phyloP scores from a whole-genome alignment of 2,797 vertebrate species.

The Passerculus sandwichensis region DNA sequence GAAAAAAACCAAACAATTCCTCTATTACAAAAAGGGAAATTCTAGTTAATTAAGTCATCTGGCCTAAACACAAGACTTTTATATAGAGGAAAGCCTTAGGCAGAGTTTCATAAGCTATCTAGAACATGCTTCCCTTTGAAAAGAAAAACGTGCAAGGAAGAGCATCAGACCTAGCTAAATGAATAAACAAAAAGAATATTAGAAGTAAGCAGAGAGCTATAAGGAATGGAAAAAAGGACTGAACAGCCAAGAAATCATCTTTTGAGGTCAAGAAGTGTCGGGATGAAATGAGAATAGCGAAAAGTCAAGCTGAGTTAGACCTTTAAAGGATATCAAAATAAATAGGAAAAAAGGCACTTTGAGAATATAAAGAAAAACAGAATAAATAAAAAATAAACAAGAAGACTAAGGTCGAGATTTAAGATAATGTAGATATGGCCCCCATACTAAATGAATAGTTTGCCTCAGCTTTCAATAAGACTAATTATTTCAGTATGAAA shows the following conservation, averaged over 20 bases:
- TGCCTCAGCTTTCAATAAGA: neutral
- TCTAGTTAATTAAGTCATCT: neutral
- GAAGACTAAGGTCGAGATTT: neutral
- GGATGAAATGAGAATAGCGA: neutral
- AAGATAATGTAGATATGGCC: neutral
- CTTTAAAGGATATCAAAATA: slow-evolving; percentile 36
- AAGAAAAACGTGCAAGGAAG: neutral
- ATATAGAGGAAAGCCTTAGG: neutral
- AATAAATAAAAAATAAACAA: neutral
- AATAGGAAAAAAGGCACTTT: neutral
- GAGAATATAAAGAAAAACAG: slow-evolving; percentile 11
- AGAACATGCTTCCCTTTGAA: neutral
- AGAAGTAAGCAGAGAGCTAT: neutral
- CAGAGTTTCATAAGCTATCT: neutral
- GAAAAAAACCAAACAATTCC: neutral
- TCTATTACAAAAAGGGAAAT: neutral
- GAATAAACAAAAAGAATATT: slow-evolving; percentile 14
- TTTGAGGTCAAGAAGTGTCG: neutral
- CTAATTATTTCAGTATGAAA: neutral
- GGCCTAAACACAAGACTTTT: neutral
- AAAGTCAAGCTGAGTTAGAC: slow-evolving; percentile 31
- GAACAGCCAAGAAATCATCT: slow-evolving; percentile 17
- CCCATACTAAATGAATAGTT: neutral
- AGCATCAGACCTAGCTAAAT: neutral
- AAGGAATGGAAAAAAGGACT: slow-evolving; percentile 2